Evolutionary conservation across 2,888 invertebrate genomes (phyloP).

Genomic region (Deilephila elpenor): DNA sequence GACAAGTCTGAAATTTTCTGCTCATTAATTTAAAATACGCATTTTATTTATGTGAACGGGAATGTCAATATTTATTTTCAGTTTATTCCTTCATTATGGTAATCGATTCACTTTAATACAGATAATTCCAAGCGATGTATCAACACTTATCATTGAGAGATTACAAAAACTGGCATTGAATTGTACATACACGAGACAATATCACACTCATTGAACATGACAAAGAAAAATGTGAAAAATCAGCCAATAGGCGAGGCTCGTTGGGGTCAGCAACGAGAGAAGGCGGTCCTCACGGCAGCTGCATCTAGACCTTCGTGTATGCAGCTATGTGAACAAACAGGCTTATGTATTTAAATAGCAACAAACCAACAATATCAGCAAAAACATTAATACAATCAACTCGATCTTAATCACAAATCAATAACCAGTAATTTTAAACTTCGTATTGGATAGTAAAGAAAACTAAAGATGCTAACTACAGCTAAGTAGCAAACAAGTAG

Average conservation of each 20-base stretch:
- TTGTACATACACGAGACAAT: conserved; percentile 37
- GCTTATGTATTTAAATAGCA: conserved; percentile 29
- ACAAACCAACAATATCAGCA: not conserved
- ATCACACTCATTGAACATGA: conserved; percentile 35
- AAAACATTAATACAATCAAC: conserved; percentile 13
- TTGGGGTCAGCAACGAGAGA: conserved; percentile 39
- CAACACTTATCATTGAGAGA: not conserved
- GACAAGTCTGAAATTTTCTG: too few species aligned
- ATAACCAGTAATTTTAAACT: not conserved
- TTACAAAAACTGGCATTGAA: conserved; percentile 16
- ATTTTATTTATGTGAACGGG: not conserved
- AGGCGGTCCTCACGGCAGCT: conserved; percentile 43
- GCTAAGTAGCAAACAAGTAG: not conserved
- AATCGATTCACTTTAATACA: not conserved
- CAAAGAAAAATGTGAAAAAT: conserved; percentile 42
- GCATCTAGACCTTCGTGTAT: conserved; percentile 37
- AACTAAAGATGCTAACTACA: not conserved
- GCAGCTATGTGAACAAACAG: conserved; percentile 32
- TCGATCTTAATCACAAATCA: conserved; percentile 21
- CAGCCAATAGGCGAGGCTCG: conserved; percentile 43
- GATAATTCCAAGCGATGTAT: not conserved
- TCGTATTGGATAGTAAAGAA: not conserved
- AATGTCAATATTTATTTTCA: not conserved
- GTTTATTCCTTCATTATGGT: not conserved
- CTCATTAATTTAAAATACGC: not conserved